Evolutionary conservation across 2,113 vertebrate genomes (phyloP).

Genomic region (Halichoerus grypus): DNA sequence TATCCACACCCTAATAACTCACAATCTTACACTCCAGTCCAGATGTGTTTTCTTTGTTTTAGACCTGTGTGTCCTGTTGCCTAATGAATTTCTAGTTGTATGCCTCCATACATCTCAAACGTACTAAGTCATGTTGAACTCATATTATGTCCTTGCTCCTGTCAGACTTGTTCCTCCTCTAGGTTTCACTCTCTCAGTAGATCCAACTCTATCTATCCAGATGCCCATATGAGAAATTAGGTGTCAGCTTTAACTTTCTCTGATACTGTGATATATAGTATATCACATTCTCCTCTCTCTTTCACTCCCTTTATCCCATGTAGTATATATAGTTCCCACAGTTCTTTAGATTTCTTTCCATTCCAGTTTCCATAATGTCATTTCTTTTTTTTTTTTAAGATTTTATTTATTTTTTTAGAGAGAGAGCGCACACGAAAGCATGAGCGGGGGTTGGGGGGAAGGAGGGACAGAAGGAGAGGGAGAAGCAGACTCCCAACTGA

Average conservation of each 20-base stretch:
- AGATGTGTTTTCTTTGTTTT: background rate
- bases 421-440: background rate
- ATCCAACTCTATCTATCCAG: background rate
- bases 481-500: background rate
- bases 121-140: background rate
- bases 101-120: background rate
- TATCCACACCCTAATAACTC: background rate
- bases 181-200: background rate
- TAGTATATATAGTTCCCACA: background rate
- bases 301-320: background rate
- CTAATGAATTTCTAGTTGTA: background rate
- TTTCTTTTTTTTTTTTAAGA: background rate
- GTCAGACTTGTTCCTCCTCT: background rate
- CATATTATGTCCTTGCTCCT: background rate
- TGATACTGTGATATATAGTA: background rate
- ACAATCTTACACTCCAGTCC: background rate
- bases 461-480: background rate
- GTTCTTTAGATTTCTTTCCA: slow-evolving; percentile 32
- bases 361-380: background rate
- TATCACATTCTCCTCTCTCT: background rate
- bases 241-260: background rate
- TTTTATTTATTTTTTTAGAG: background rate
- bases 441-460: too few relatives aligned
- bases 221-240: background rate
- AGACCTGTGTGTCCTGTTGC: background rate